A percentile compares a stretch with the other conserved stretches of the same genome.
Conservation (phyloP, 2,113 vertebrate genomes). For the Rafetus swinhoei region DNA sequence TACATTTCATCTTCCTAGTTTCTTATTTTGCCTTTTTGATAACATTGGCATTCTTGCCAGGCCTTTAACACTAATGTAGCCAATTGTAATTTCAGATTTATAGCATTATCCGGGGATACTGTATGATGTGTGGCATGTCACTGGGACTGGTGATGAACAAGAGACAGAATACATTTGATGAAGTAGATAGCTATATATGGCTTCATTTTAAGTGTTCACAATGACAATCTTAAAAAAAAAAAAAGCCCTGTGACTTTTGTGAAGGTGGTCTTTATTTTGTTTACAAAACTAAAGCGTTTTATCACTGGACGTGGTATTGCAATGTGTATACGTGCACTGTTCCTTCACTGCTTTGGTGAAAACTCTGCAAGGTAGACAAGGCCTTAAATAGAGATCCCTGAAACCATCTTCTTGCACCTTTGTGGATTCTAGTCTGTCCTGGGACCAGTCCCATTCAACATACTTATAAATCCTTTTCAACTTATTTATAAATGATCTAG, state of each 20-base stretch:
- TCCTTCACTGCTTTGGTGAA: no score
- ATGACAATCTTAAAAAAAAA: neutral
- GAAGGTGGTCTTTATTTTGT: no score
- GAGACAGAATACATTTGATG: slow-evolving; percentile 25
- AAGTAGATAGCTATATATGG: slow-evolving; percentile 16
- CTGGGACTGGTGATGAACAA: neutral
- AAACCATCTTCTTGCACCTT: neutral
- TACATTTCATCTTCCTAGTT: neutral
- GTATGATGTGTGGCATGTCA: neutral
- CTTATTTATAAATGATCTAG: no score
- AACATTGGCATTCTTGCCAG: neutral
- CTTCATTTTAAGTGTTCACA: slow-evolving; percentile 6
- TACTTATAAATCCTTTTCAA: no score
- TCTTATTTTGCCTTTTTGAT: neutral
- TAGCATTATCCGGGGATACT: neutral
- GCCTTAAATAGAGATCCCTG: neutral
- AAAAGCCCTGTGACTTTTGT: no score
- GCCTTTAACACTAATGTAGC: slow-evolving; percentile 7
- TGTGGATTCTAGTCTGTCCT: accelerated
- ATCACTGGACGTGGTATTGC: no score
- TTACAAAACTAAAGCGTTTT: no score
- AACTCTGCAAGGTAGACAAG: no score
- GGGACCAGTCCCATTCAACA: no score
- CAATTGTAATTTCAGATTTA: neutral
- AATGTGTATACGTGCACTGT: no score